Evolutionary conservation across 2,888 invertebrate species (phyloP).

Genomic region (Folsomia candida): DNA sequence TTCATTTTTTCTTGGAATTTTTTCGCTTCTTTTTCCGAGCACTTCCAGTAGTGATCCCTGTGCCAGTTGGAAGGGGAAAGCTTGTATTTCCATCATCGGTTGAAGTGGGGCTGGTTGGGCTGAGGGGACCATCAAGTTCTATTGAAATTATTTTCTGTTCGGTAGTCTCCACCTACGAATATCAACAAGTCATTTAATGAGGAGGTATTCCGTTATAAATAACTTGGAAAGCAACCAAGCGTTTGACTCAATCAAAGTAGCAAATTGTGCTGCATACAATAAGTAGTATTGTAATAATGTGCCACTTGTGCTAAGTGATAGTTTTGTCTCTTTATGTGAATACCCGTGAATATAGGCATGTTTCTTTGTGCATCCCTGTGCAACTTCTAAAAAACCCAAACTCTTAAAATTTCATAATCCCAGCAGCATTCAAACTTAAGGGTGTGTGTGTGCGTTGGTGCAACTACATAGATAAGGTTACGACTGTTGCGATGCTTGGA

Average conservation of each 20-base stretch:
- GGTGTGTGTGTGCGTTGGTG: too few relatives aligned
- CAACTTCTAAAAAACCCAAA: too few relatives aligned
- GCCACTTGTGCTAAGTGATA: too few relatives aligned
- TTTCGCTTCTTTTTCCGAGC: slow-evolving; percentile 39
- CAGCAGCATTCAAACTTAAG: too few relatives aligned
- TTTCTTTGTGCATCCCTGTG: too few relatives aligned
- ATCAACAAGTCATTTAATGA: neutral
- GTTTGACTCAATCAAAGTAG: neutral
- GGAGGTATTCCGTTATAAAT: neutral
- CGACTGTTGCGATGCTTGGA: too few relatives aligned
- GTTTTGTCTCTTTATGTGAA: neutral
- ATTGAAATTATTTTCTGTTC: slow-evolving; percentile 87
- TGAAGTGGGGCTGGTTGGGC: slow-evolving; percentile 25
- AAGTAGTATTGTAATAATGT: too few relatives aligned
- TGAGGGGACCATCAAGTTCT: slow-evolving; percentile 67
- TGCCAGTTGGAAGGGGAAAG: slow-evolving; percentile 12
- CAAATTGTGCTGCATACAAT: neutral
- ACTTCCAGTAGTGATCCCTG: slow-evolving; percentile 14
- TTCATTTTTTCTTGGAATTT: slow-evolving; percentile 41
- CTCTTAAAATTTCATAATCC: too few relatives aligned
- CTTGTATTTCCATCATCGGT: slow-evolving; percentile 21
- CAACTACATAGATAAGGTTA: too few relatives aligned
- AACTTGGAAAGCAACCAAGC: neutral
- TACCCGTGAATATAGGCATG: neutral
- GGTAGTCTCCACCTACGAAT: slow-evolving; percentile 78